Conservation (phyloP, 2,797 vertebrate genomes). For the Ateles fusciceps region DNA sequence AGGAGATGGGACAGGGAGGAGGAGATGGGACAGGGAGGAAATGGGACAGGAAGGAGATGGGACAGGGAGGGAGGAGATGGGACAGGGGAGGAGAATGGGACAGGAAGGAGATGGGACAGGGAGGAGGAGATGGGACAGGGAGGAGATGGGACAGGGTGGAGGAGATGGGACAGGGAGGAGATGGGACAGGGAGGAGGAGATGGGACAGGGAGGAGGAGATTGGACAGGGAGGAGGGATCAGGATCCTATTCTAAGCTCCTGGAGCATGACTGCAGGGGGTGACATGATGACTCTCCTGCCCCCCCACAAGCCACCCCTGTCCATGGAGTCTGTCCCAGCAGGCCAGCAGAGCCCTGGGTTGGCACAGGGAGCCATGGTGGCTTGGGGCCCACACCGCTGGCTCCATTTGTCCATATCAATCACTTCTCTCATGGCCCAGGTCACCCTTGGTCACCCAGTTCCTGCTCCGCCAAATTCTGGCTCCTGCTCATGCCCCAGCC, state of each 20-base stretch:
- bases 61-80: too few relatives aligned
- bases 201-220: too few relatives aligned
- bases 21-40: too few relatives aligned
- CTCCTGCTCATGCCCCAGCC: neutral
- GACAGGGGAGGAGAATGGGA: neutral
- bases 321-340: neutral
- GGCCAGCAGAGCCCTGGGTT: accelerated
- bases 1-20: too few relatives aligned
- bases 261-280: accelerated
- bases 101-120: too few relatives aligned
- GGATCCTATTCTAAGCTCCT: neutral
- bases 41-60: accelerated
- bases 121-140: too few relatives aligned
- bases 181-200: too few relatives aligned
- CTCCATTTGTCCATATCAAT: neutral
- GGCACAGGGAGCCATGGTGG: neutral
- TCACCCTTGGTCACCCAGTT: neutral
- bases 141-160: too few relatives aligned
- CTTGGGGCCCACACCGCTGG: accelerated
- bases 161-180: too few relatives aligned
- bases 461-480: neutral
- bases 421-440: neutral
- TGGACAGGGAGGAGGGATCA: neutral
- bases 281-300: neutral
- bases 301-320: accelerated